A percentile compares a stretch with the other conserved stretches of the same genome.
These are phyloP conservation scores for Sylvilagus floridanus DNA, from an alignment of 2,797 vertebrate genomes.

Conservation along the genomic window DNA sequence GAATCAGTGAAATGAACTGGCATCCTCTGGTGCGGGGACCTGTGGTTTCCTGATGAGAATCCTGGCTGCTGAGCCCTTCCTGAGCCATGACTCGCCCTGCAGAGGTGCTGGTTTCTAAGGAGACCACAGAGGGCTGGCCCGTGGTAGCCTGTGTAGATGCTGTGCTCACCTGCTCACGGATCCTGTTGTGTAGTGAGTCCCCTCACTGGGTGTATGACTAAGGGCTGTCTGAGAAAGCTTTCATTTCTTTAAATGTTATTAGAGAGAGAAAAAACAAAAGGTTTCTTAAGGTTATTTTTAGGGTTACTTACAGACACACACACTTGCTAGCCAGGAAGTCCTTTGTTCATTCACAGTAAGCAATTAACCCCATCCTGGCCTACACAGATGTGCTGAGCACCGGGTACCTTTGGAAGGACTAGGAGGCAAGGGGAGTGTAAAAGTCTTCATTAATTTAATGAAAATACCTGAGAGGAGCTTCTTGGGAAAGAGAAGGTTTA, in stretches of 20 bases:
- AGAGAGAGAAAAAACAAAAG: background rate
- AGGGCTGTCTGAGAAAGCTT: background rate
- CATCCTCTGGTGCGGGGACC: background rate
- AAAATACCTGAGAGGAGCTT: no score
- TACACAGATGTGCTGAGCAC: background rate
- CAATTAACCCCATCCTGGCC: background rate
- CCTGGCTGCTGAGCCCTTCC: background rate
- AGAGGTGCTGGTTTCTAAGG: slow-evolving; percentile 54
- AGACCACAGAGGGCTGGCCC: background rate
- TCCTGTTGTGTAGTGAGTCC: background rate
- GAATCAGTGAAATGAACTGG: slow-evolving; percentile 16
- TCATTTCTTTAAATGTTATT: background rate
- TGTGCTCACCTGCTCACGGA: background rate
- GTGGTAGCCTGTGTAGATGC: background rate
- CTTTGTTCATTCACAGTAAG: background rate
- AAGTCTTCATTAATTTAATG: no score
- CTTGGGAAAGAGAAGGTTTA: no score
- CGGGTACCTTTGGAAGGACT: background rate
- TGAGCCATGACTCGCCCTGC: background rate
- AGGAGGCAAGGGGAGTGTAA: no score
- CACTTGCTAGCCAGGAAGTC: background rate
- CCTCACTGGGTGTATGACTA: background rate
- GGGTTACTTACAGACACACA: background rate
- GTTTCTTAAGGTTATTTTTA: background rate
- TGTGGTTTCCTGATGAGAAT: background rate